Percentiles rank a stretch among this genome's conserved stretches.
Conservation (phyloP, 2,888 invertebrate species). For the Bugula neritina region DNA sequence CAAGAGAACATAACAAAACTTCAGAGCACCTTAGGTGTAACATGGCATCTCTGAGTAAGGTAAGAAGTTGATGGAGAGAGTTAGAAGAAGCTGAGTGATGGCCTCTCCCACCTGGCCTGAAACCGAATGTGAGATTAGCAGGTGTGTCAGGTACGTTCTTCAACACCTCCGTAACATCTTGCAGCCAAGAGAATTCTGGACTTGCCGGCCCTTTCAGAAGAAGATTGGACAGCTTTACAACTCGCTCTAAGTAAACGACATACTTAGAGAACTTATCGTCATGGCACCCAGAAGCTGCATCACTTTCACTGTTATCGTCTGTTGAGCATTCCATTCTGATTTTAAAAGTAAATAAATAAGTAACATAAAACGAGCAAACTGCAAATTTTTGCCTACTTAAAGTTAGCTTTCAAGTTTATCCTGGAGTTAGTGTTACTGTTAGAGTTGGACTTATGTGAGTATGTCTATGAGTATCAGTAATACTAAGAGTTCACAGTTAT, state of each 20-base stretch:
- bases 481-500: no score
- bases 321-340: no score
- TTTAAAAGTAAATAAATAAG: no score
- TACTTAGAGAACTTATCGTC: neutral
- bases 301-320: no score
- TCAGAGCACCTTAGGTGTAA: slow-evolving; percentile 16
- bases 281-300: no score
- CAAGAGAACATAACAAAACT: no score
- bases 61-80: slow-evolving; percentile 1
- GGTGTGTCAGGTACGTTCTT: neutral
- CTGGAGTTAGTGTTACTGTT: no score
- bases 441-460: no score
- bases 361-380: no score
- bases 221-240: neutral
- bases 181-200: neutral
- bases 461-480: no score
- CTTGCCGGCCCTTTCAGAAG: neutral
- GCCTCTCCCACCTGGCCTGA: neutral
- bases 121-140: neutral
- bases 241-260: neutral
- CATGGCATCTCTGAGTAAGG: slow-evolving; percentile 1
- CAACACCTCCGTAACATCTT: neutral
- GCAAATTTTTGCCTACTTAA: no score
- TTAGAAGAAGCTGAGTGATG: neutral
- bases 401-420: no score